phyloP scores from a whole-genome alignment of 2,113 vertebrate genomes.

The Columba janthina region DNA sequence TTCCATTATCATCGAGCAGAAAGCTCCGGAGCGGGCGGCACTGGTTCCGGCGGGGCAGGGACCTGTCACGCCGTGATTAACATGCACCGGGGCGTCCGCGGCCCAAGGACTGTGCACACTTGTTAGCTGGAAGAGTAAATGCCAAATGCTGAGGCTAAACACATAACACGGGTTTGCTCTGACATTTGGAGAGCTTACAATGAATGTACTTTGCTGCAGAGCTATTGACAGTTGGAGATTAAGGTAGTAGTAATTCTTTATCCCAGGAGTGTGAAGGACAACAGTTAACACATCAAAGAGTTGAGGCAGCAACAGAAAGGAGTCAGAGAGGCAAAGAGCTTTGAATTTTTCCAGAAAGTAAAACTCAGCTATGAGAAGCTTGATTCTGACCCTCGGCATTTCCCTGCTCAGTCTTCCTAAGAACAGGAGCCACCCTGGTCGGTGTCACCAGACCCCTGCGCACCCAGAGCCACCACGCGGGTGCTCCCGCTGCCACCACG shows the following conservation, averaged over 20 bases:
- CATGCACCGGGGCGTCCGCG: constrained; percentile 62
- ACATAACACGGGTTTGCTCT: constrained; percentile 70
- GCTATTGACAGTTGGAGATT: constrained; percentile 83
- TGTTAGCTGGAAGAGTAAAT: constrained; percentile 80
- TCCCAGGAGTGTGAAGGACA: constrained; percentile 71
- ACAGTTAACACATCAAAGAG: constrained; percentile 73
- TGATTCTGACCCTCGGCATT: fast-evolving
- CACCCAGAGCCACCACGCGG: too few species aligned
- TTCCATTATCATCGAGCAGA: background rate
- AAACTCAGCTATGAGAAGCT: background rate
- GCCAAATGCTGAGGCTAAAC: constrained; percentile 74
- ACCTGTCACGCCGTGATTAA: constrained; percentile 68
- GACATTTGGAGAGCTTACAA: constrained; percentile 85
- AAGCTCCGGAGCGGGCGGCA: too few species aligned
- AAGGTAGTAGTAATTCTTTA: constrained; percentile 76
- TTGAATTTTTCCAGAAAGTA: constrained; percentile 24
- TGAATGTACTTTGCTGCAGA: constrained; percentile 79
- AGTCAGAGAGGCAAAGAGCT: constrained; percentile 33
- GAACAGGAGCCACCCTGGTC: fast-evolving
- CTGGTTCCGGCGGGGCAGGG: background rate
- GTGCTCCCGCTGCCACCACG: background rate
- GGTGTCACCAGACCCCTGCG: too few species aligned
- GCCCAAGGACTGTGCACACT: constrained; percentile 68
- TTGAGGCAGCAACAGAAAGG: constrained; percentile 1
- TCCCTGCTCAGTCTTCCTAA: background rate